Evolutionary conservation across 2,113 vertebrate genomes (phyloP), one percentile per base, ranked within the genome.

Genomic region (Tragelaphus buxtoni): DNA sequence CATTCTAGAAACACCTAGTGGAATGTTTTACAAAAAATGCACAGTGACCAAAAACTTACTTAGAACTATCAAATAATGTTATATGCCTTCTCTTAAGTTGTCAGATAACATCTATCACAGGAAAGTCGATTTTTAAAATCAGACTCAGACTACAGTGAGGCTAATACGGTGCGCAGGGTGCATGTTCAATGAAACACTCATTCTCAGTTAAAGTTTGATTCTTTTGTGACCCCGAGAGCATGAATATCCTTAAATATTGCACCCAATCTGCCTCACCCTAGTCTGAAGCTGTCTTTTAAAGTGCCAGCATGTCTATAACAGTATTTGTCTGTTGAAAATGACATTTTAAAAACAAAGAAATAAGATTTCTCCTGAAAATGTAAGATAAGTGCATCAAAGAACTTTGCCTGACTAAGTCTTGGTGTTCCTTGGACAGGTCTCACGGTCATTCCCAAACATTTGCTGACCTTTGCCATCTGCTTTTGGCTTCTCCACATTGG

Each of bases 391-490:
- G 14, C 13, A 55, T 92, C 26, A 80, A 35, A 72, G 9, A 94
- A 81, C 22, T 35, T 85, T 92, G 53, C 4, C 42, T 76, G 18
- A 65, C 65, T 60, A 88, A 85, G 10, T 7, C n/a, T 32, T 24
- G 51, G n/a, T 72, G 77, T 92, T 80, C 88, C 89, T 77, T n/a
- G 26, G 85, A 53, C 6, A 82, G 30, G 28, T 84, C 85, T 84
- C 49, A 90, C 39, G 88, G 35, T 53, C 51, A 45, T 91, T 93
- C 45, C 39, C 76, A 74, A 95, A 89, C 63, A 94, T 83, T 55
- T 95, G 88, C 18, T 88, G 45, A 83, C 77, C 45, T 92, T 96
- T 39, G 7, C 86, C 72, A 94, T 93, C 72, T 95, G 47, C 80
- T 96, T 93, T 88, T 63, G 72, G 5, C 49, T 91, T 93, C 61